A percentile compares a stretch with the other conserved stretches of the same genome.
Conservation (phyloP, 2,888 invertebrate species). For the Aromia moschata region DNA sequence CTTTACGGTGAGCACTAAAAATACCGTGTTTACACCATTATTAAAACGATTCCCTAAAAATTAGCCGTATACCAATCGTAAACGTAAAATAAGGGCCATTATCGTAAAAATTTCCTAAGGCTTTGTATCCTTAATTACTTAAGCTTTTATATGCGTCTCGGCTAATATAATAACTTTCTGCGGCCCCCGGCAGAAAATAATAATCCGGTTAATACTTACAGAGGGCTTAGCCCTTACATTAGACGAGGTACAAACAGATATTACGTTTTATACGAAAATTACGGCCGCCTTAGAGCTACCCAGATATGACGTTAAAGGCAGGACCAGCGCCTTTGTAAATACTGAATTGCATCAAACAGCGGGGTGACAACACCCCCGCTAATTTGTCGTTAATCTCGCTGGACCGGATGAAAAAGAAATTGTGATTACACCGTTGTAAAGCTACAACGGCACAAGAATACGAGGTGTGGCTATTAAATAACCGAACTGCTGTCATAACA, state of each 20-base stretch:
- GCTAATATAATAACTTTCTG: constrained; percentile 38
- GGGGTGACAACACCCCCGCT: not conserved
- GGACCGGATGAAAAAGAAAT: not conserved
- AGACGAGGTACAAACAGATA: constrained; percentile 17
- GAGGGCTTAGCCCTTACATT: constrained; percentile 22
- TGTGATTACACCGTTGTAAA: no score
- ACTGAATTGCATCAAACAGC: constrained; percentile 10
- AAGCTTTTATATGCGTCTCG: constrained; percentile 48
- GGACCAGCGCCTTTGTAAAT: constrained; percentile 17
- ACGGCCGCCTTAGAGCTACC: constrained; percentile 22
- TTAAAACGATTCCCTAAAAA: constrained; percentile 46
- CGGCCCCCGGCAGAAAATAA: constrained; percentile 37
- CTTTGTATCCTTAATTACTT: constrained; percentile 53
- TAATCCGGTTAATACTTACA: constrained; percentile 42
- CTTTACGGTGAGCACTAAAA: constrained; percentile 39
- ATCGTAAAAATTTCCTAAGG: constrained; percentile 31
- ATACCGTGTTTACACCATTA: constrained; percentile 43
- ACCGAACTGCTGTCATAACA: no score
- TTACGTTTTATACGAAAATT: constrained; percentile 20
- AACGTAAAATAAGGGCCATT: constrained; percentile 22
- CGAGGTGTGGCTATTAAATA: no score
- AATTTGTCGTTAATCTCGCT: not conserved
- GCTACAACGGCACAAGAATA: no score
- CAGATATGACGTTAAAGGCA: constrained; percentile 16
- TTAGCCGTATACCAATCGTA: constrained; percentile 33